These are phyloP conservation scores for Nesidiocoris tenuis DNA, from an alignment of 2,888 invertebrate species.

Conservation along the genomic window DNA sequence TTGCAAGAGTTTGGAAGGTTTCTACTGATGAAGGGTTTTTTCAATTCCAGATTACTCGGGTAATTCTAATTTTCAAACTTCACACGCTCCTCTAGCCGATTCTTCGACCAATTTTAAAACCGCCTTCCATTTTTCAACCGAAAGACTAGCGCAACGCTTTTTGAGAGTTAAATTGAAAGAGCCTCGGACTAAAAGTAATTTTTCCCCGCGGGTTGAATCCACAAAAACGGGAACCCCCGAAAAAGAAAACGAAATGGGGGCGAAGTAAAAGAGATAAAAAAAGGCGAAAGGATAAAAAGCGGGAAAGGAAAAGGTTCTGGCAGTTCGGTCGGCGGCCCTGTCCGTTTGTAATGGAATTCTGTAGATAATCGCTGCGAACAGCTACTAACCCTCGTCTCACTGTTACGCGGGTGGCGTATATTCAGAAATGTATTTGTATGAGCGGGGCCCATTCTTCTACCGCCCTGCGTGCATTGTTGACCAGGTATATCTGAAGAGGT, in stretches of 20 bases:
- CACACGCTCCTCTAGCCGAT: too few relatives aligned
- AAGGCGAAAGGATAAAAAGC: not conserved
- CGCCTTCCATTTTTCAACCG: too few relatives aligned
- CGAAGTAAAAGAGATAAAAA: not conserved
- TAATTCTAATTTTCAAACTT: too few relatives aligned
- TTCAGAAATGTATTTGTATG: not conserved
- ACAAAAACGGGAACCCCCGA: not conserved
- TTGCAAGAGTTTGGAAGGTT: too few relatives aligned
- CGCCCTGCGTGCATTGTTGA: too few relatives aligned
- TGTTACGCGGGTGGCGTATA: not conserved
- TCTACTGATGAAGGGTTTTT: too few relatives aligned
- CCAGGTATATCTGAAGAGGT: too few relatives aligned
- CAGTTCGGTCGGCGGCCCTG: not conserved
- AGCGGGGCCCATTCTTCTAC: too few relatives aligned
- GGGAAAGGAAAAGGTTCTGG: not conserved
- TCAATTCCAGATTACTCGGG: too few relatives aligned
- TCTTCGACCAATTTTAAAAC: too few relatives aligned
- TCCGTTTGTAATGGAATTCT: not conserved
- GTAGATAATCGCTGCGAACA: not conserved
- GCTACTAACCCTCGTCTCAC: not conserved
- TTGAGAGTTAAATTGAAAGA: not conserved
- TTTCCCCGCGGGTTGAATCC: not conserved
- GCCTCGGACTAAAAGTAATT: not conserved
- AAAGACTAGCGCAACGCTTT: too few relatives aligned
- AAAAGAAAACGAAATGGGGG: not conserved